Evolutionary conservation across 2,113 vertebrate species (phyloP).

Genomic region (Balaenoptera acutorostrata): DNA sequence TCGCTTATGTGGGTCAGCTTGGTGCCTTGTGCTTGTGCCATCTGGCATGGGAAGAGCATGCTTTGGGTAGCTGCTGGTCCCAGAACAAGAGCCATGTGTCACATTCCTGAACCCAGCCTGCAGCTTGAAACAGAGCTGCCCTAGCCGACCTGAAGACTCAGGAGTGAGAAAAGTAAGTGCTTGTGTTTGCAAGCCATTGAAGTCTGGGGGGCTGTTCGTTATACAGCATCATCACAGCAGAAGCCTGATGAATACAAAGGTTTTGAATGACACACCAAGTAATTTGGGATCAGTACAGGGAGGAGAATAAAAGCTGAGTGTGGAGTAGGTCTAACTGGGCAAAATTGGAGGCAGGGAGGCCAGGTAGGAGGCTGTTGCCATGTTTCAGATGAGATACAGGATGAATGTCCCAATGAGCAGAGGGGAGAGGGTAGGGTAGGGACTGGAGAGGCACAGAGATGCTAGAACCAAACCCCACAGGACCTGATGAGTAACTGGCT

Average conservation of each 20-base stretch:
- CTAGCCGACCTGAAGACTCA: neutral
- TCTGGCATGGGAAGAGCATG: neutral
- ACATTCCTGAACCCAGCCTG: neutral
- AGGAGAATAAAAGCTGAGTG: neutral
- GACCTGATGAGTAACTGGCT: neutral
- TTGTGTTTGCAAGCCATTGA: neutral
- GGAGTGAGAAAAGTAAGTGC: neutral
- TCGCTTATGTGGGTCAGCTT: neutral
- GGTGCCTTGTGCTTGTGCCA: neutral
- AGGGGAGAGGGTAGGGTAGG: neutral
- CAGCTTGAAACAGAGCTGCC: neutral
- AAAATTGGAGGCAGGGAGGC: neutral
- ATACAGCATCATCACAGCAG: neutral
- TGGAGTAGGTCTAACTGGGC: neutral
- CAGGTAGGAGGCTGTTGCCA: neutral
- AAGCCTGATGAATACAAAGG: neutral
- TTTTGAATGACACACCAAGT: neutral
- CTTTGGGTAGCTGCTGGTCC: neutral
- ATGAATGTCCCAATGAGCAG: neutral
- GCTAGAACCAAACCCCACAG: accelerated
- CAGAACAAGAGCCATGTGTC: neutral
- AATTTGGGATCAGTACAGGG: neutral
- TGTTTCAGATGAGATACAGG: neutral
- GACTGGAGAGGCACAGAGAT: neutral
- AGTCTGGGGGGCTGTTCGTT: neutral